phyloP scores from a whole-genome alignment of 1,140 invertebrate genomes.

The Bombus huntii region DNA sequence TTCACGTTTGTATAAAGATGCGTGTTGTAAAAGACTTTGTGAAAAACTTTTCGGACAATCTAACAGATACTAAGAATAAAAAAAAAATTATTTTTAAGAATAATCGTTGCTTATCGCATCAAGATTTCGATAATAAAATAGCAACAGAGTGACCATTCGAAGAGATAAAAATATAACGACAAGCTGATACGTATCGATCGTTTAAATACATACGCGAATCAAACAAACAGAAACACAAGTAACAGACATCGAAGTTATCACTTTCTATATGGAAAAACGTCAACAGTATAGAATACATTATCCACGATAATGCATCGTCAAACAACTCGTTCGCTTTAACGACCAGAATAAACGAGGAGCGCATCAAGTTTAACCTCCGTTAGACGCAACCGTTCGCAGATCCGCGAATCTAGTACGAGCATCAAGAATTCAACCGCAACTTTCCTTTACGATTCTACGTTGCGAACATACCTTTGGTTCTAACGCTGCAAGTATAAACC shows the following conservation, averaged over 20 bases:
- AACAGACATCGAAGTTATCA: not conserved
- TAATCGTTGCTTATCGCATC: too few relatives aligned
- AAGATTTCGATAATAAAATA: too few relatives aligned
- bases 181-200: too few relatives aligned
- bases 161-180: too few relatives aligned
- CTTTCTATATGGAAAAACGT: not conserved
- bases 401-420: constrained; percentile 5
- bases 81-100: too few relatives aligned
- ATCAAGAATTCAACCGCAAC: constrained; percentile 20
- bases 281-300: not conserved
- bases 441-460: constrained; percentile 2
- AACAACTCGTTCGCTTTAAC: constrained; percentile 12
- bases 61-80: too few relatives aligned
- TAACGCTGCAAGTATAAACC: not conserved
- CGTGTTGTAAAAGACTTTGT: too few relatives aligned
- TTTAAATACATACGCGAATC: not conserved
- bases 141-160: too few relatives aligned
- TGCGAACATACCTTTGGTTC: not conserved
- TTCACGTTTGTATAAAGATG: too few relatives aligned
- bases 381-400: constrained; percentile 2
- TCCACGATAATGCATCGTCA: constrained; percentile 17
- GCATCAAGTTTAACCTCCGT: constrained; percentile 17
- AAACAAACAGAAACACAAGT: not conserved
- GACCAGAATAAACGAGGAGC: constrained; percentile 10
- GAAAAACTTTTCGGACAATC: too few relatives aligned